Conservation (phyloP, 23 tunicate species). For the Ascidia mentula region DNA sequence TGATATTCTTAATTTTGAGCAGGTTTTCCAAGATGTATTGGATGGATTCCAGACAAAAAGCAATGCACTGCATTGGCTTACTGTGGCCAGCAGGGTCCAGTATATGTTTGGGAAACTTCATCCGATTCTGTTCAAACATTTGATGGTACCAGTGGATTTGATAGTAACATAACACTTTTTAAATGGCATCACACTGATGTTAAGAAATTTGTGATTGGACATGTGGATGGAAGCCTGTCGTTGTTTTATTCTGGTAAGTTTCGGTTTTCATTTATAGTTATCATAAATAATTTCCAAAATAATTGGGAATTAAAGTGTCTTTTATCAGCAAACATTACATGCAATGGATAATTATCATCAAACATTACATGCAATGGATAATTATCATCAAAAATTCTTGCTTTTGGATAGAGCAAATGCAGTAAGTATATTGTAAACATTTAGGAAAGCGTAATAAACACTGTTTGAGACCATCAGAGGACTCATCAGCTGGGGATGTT, state of each 20-base stretch:
- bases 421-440: too few species aligned
- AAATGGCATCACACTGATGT: constrained; percentile 84
- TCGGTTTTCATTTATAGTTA: too few species aligned
- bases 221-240: constrained; percentile 79
- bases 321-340: too few species aligned
- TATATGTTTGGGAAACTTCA: constrained; percentile 55
- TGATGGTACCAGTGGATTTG: constrained; percentile 51
- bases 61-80: constrained; percentile 22
- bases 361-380: too few species aligned
- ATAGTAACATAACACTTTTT: constrained; percentile 51
- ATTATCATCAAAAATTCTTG: too few species aligned
- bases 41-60: constrained; percentile 60
- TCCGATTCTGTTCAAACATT: constrained; percentile 22
- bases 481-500: not conserved
- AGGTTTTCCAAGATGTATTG: constrained; percentile 61
- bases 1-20: not conserved
- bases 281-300: too few species aligned
- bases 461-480: constrained; percentile 20
- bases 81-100: constrained; percentile 44
- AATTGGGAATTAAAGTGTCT: too few species aligned
- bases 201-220: constrained; percentile 62
- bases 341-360: too few species aligned
- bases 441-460: constrained; percentile 51
- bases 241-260: constrained; percentile 40
- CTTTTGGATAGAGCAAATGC: too few species aligned